These are phyloP conservation scores for Oryzias melastigma DNA, from an alignment of 2,113 vertebrate genomes.

Conservation along the genomic window DNA sequence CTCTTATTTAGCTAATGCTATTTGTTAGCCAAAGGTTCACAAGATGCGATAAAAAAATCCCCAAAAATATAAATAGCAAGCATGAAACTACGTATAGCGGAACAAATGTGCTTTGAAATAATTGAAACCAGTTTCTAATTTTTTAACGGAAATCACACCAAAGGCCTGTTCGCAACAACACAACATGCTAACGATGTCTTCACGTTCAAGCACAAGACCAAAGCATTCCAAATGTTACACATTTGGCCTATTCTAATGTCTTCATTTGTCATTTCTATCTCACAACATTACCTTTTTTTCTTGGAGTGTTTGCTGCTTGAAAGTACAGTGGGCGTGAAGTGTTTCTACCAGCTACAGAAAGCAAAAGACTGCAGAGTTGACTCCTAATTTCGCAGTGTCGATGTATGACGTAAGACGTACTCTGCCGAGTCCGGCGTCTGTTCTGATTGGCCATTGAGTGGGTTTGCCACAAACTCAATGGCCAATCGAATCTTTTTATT, in stretches of 20 bases:
- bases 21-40: too few species aligned
- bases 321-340: slow-evolving; percentile 43
- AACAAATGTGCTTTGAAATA: not conserved
- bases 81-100: too few species aligned
- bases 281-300: slow-evolving; percentile 58
- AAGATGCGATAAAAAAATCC: too few species aligned
- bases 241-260: not conserved
- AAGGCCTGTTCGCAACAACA: slow-evolving; percentile 28
- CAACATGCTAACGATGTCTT: not conserved
- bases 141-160: not conserved
- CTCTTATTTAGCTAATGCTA: too few species aligned
- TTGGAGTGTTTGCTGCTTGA: slow-evolving; percentile 37
- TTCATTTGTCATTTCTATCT: not conserved
- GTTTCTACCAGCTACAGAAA: slow-evolving; percentile 40
- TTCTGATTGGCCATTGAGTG: slow-evolving; percentile 53
- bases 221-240: not conserved
- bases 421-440: not conserved
- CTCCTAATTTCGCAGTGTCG: slow-evolving; percentile 12
- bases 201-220: slow-evolving; percentile 2
- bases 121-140: not conserved
- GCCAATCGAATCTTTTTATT: not conserved
- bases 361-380: slow-evolving; percentile 66
- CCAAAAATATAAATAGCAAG: too few species aligned
- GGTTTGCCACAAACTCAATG: too few species aligned
- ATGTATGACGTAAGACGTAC: slow-evolving; percentile 31